These are phyloP conservation scores for Brenthis daphne DNA, from an alignment of 2,888 invertebrate genomes.

Conservation along the genomic window DNA sequence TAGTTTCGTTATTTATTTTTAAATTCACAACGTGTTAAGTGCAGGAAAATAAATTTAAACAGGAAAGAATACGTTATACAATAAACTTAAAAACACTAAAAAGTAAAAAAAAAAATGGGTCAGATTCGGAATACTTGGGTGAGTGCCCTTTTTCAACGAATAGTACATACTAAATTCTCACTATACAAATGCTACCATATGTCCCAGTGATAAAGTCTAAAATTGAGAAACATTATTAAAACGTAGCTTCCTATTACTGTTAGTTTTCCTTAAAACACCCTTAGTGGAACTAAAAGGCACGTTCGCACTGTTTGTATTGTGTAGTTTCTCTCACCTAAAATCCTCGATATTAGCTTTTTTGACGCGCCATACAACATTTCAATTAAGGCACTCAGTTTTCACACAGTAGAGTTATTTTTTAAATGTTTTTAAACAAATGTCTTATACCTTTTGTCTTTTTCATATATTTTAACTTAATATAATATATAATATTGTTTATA, in stretches of 20 bases:
- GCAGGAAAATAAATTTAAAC: slow-evolving; percentile 9
- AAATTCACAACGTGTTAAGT: slow-evolving; percentile 8
- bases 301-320: slow-evolving; percentile 38
- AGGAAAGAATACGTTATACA: slow-evolving; percentile 7
- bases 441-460: too few species aligned
- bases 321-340: slow-evolving; percentile 36
- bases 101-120: slow-evolving; percentile 27
- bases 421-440: not conserved
- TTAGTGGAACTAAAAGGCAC: slow-evolving; percentile 40
- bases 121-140: slow-evolving; percentile 28
- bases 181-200: slow-evolving; percentile 13
- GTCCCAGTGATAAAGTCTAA: slow-evolving; percentile 1
- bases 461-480: too few species aligned
- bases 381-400: slow-evolving; percentile 7
- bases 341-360: slow-evolving; percentile 32
- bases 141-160: slow-evolving; percentile 31
- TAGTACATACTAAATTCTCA: slow-evolving; percentile 3
- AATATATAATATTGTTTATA: too few species aligned
- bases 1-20: not conserved
- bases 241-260: slow-evolving; percentile 23
- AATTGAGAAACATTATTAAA: slow-evolving; percentile 6
- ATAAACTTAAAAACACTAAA: slow-evolving; percentile 26
- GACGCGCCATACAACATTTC: slow-evolving; percentile 34
- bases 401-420: not conserved
- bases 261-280: slow-evolving; percentile 37